A percentile compares a stretch with the other conserved stretches of the same genome.
Conservation (phyloP, 2,797 vertebrate genomes). For the Thripadectes ignobilis region DNA sequence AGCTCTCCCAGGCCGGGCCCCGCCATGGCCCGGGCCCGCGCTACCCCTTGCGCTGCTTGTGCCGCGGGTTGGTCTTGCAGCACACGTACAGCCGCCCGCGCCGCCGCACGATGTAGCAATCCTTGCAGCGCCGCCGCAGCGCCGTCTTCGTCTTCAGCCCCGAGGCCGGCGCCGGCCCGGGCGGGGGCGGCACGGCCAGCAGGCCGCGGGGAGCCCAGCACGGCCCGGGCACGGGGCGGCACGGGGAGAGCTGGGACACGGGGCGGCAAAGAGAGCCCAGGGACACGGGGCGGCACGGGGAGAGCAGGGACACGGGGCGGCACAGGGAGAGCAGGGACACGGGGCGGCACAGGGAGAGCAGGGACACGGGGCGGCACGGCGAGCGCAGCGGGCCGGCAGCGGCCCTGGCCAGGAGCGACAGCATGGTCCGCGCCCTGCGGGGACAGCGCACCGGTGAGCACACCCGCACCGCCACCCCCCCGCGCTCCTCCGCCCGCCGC, state of each 20-base stretch:
- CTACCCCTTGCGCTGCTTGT: slow-evolving; percentile 91
- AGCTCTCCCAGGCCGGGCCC: too few species aligned
- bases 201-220: background rate
- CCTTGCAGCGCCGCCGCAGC: slow-evolving; percentile 86
- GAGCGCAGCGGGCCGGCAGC: background rate
- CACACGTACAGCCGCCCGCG: slow-evolving; percentile 85
- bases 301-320: background rate
- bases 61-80: slow-evolving; percentile 87
- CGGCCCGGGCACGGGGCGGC: background rate
- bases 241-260: background rate
- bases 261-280: background rate
- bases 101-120: slow-evolving; percentile 87
- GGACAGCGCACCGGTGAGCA: background rate
- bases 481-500: background rate
- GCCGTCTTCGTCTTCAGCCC: slow-evolving; percentile 88
- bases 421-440: background rate
- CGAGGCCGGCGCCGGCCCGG: background rate
- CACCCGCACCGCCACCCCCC: background rate
- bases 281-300: too few species aligned
- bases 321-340: too few species aligned
- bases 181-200: background rate
- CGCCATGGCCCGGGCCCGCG: too few species aligned
- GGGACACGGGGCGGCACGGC: background rate
- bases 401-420: background rate
- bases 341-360: background rate